A percentile compares a stretch with the other conserved stretches of the same genome.
Evolutionary conservation across 2,113 vertebrate genomes (phyloP).

Genomic region (Lepus europaeus): DNA sequence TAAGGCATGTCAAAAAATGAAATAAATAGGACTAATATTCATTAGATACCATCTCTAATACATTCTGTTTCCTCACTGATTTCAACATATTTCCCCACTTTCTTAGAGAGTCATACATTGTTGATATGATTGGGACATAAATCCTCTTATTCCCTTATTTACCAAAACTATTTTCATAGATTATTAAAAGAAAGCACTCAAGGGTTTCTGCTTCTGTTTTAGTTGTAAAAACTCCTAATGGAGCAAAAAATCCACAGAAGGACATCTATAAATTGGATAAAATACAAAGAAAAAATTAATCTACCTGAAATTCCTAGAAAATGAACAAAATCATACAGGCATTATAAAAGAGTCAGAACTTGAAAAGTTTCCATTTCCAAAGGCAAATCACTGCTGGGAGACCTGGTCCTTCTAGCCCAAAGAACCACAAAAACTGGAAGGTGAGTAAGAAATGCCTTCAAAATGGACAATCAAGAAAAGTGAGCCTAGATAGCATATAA

Average conservation of each 20-base stretch:
- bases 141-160: background rate
- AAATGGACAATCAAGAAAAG: background rate
- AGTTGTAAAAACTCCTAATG: background rate
- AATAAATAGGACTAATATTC: background rate
- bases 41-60: too few species aligned
- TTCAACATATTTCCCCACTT: background rate
- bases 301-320: background rate
- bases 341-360: slow-evolving; percentile 17
- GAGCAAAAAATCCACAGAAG: background rate
- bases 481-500: too few species aligned
- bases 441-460: background rate
- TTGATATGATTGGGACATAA: background rate
- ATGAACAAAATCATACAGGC: background rate
- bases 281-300: background rate
- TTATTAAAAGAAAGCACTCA: background rate
- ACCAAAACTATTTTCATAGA: background rate
- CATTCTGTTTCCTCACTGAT: background rate
- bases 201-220: background rate
- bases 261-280: background rate
- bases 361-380: background rate
- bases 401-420: background rate
- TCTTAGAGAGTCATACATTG: background rate
- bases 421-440: background rate
- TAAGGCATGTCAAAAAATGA: background rate
- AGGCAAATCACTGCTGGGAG: background rate